Evolutionary conservation across 2,888 invertebrate species (phyloP).

Genomic region (Acholoe squamosa): DNA sequence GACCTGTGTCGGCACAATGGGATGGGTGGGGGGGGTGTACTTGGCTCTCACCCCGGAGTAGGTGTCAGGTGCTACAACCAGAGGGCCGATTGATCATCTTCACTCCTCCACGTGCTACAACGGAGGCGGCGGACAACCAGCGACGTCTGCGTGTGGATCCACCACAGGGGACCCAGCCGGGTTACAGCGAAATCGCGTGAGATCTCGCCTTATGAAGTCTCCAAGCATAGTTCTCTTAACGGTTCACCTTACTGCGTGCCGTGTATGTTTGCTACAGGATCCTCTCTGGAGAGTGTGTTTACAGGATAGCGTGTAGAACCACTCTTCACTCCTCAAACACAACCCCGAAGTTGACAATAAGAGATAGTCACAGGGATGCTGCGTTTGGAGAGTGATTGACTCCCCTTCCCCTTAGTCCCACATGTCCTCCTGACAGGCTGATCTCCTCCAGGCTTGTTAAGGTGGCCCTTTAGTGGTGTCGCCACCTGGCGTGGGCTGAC

Average conservation of each 20-base stretch:
- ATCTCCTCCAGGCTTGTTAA: background rate
- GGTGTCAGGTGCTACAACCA: slow-evolving; percentile 14
- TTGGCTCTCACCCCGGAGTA: background rate
- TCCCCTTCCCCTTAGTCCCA: background rate
- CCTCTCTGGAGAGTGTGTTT: too few relatives aligned
- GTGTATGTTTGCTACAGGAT: too few relatives aligned
- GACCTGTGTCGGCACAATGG: background rate
- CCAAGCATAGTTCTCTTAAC: background rate
- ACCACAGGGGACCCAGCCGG: background rate
- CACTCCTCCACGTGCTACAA: background rate
- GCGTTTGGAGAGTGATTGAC: background rate
- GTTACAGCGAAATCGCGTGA: background rate
- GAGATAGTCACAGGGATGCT: background rate
- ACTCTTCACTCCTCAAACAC: background rate
- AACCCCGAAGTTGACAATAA: background rate
- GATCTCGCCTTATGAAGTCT: background rate
- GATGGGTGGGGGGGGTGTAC: background rate
- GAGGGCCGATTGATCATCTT: slow-evolving; percentile 17
- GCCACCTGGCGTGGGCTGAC: background rate
- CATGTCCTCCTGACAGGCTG: background rate
- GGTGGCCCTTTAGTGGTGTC: background rate
- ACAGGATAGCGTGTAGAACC: background rate
- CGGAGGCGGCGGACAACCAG: too few relatives aligned
- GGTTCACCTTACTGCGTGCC: background rate
- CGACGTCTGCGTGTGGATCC: background rate